Conservation (phyloP, 1,140 invertebrate genomes). For the Pissodes strobi region DNA sequence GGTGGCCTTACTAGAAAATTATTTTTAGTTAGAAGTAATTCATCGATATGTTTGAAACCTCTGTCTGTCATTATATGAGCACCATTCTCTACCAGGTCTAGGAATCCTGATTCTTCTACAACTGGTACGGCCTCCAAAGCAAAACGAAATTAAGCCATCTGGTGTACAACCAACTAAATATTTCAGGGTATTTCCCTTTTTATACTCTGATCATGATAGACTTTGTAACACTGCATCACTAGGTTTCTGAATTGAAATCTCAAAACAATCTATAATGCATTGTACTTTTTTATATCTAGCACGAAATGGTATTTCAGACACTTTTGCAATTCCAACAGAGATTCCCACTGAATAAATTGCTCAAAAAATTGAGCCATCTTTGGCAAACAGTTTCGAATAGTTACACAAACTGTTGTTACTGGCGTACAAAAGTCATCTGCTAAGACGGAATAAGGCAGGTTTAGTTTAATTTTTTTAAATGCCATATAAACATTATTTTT, state of each 20-base stretch:
- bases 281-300: conserved; percentile 20
- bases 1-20: conserved; percentile 48
- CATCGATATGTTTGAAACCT: conserved; percentile 52
- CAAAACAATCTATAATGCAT: conserved; percentile 47
- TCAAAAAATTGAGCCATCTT: not conserved
- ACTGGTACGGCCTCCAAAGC: conserved; percentile 52
- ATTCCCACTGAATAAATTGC: conserved; percentile 16
- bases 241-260: conserved; percentile 53
- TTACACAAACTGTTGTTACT: no score
- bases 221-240: conserved; percentile 46
- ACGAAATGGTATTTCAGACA: conserved; percentile 16
- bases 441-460: no score
- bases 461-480: no score
- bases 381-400: no score
- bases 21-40: conserved; percentile 38
- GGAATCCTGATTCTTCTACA: conserved; percentile 48
- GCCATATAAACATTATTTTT: no score
- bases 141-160: conserved; percentile 56
- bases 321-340: not conserved
- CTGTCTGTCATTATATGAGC: conserved; percentile 52
- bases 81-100: conserved; percentile 42
- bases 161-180: conserved; percentile 55
- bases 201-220: conserved; percentile 51
- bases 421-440: no score
- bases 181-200: conserved; percentile 54